Conservation (phyloP, 1,140 invertebrate genomes). For the Trichonephila clavipes region DNA sequence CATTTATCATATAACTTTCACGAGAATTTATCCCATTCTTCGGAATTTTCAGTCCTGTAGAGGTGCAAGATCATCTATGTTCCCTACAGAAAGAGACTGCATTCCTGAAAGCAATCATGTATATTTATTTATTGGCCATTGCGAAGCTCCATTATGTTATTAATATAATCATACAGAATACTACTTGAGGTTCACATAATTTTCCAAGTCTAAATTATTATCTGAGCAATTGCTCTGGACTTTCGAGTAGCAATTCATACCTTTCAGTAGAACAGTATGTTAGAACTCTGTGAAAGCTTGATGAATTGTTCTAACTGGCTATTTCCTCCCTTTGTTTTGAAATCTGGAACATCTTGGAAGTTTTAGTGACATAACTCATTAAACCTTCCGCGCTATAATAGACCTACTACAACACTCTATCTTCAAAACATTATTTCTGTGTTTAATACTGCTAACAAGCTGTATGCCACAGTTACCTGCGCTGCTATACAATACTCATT, state of each 20-base stretch:
- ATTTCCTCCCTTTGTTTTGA: constrained; percentile 46
- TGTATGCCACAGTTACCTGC: neutral
- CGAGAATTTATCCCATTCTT: too few relatives aligned
- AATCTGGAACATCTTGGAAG: constrained; percentile 51
- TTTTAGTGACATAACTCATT: constrained; percentile 29
- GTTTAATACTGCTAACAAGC: neutral
- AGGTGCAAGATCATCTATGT: too few relatives aligned
- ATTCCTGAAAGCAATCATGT: too few relatives aligned
- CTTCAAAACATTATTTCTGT: neutral
- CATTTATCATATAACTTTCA: too few relatives aligned
- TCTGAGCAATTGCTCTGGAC: neutral
- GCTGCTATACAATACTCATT: neutral
- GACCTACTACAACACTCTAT: neutral
- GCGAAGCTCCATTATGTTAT: too few relatives aligned
- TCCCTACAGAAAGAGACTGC: too few relatives aligned
- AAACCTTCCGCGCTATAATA: constrained; percentile 11
- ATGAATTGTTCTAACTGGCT: constrained; percentile 9
- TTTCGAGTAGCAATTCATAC: neutral
- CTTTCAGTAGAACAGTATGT: neutral
- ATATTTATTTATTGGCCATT: too few relatives aligned
- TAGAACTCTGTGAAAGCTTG: neutral
- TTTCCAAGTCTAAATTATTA: too few relatives aligned
- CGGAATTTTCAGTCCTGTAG: too few relatives aligned
- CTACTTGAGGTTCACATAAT: too few relatives aligned
- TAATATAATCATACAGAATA: too few relatives aligned